phyloP scores from a whole-genome alignment of 2,888 invertebrate species.

The Thelaira solivaga region DNA sequence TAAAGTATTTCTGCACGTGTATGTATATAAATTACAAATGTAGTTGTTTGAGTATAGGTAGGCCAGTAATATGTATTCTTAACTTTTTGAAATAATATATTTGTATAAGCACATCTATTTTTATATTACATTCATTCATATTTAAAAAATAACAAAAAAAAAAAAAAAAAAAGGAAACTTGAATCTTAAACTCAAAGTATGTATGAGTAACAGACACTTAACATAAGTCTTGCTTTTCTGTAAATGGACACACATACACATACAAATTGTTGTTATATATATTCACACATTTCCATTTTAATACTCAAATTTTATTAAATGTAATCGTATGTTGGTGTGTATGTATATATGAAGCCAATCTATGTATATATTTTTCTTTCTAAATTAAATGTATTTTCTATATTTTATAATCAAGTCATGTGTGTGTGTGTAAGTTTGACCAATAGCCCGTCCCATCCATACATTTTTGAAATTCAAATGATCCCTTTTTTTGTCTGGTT shows the following conservation, averaged over 20 bases:
- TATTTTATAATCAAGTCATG: constrained; percentile 54
- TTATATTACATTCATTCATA: constrained; percentile 39
- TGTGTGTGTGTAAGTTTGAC: not conserved
- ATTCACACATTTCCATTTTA: constrained; percentile 23
- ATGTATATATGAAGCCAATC: not conserved
- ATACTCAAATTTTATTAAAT: not conserved
- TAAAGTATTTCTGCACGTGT: not conserved
- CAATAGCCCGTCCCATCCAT: too few relatives aligned
- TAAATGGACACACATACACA: not conserved
- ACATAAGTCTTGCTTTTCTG: constrained; percentile 34
- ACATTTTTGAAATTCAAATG: constrained; percentile 63
- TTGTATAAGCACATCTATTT: constrained; percentile 55
- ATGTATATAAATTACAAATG: constrained; percentile 21
- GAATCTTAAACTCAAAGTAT: not conserved
- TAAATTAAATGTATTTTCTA: constrained; percentile 75
- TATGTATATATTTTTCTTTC: constrained; percentile 64
- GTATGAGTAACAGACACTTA: constrained; percentile 42
- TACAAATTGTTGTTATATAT: not conserved
- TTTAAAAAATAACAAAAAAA: not conserved
- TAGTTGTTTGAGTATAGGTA: constrained; percentile 21
- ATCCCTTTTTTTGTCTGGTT: constrained; percentile 63
- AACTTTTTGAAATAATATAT: constrained; percentile 48
- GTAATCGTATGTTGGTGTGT: not conserved
- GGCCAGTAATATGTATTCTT: constrained; percentile 48
- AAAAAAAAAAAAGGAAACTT: not conserved